Conservation (phyloP, 2,888 invertebrate species). For the Spilarctia lutea region DNA sequence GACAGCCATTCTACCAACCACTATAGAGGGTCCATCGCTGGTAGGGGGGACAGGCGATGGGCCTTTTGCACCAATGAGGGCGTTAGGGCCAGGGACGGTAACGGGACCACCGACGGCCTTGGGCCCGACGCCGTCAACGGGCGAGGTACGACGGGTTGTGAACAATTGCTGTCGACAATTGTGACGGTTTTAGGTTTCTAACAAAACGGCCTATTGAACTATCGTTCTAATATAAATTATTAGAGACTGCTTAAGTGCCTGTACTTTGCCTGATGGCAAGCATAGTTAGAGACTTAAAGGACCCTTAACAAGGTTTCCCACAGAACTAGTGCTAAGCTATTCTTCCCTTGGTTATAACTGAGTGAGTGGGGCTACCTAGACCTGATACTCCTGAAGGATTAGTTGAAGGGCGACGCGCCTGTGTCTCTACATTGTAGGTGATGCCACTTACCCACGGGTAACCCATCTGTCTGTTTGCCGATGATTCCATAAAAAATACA, state of each 20-base stretch:
- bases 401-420: too few species aligned
- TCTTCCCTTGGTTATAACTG: too few species aligned
- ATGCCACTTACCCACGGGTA: background rate
- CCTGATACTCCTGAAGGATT: too few species aligned
- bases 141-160: slow-evolving; percentile 34
- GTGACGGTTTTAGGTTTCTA: background rate
- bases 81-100: slow-evolving; percentile 11
- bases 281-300: too few species aligned
- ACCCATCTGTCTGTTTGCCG: background rate
- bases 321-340: too few species aligned
- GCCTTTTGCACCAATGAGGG: background rate
- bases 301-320: too few species aligned
- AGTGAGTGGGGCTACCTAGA: too few species aligned
- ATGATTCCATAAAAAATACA: background rate
- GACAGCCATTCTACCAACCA: slow-evolving; percentile 56
- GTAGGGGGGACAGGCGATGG: slow-evolving; percentile 16
- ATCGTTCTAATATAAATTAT: background rate
- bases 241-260: background rate
- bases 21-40: slow-evolving; percentile 27
- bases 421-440: too few species aligned
- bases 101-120: slow-evolving; percentile 45
- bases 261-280: too few species aligned
- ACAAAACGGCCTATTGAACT: background rate
- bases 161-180: slow-evolving; percentile 18
- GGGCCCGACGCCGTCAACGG: slow-evolving; percentile 34